Evolutionary conservation across 2,797 vertebrate species (phyloP), one percentile per base, ranked within the genome.

Genomic region (Sciurus vulgaris): DNA sequence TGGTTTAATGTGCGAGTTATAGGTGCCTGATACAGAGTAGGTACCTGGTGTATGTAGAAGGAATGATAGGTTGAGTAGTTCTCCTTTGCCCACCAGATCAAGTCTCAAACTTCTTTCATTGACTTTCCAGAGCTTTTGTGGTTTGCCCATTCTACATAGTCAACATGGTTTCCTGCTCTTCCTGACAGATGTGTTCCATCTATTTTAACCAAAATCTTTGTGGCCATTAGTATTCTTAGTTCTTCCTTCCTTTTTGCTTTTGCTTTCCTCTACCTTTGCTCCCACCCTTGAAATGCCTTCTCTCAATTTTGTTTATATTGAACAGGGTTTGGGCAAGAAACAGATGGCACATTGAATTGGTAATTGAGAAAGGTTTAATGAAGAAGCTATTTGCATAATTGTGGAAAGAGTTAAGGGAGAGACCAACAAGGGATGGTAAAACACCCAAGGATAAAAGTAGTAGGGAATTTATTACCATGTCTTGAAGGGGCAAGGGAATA

Each of bases 201-300:
- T 81, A 13, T 76, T 69, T 89, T 86, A 95, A 49, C 49, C 28
- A 69, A 81, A 69, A 83, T 72, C 30, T 74, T 95, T 54, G 26
- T 90, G 89, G 26, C 38, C 24, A 44, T 69, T 51, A 49, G 54
- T 54, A 63, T 83, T 94, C 47, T n/a, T 83, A 72, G 73, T 93
- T 93, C 49, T 95, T 49, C 30, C 20, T 84, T 47, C 35, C n/a
- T 70, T 94, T 84, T 95, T 88, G 51, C 15, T 67, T 93, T 94
- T 77, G 49, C 38, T 82, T 22, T 76, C 4, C 22, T 94, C 26
- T 17, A 83, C 13, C 41, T 73, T 20, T 18, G 30, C 30, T 73
- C 17, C 13, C 51, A 35, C 41, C 33, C 33, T 92, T 94, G 30
- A 92, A 81, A 87, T 90, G 56, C 33, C 59, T 86, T 79, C 54